These are phyloP conservation scores for Scytalopus superciliaris DNA, from an alignment of 2,113 vertebrate genomes.

Conservation along the genomic window DNA sequence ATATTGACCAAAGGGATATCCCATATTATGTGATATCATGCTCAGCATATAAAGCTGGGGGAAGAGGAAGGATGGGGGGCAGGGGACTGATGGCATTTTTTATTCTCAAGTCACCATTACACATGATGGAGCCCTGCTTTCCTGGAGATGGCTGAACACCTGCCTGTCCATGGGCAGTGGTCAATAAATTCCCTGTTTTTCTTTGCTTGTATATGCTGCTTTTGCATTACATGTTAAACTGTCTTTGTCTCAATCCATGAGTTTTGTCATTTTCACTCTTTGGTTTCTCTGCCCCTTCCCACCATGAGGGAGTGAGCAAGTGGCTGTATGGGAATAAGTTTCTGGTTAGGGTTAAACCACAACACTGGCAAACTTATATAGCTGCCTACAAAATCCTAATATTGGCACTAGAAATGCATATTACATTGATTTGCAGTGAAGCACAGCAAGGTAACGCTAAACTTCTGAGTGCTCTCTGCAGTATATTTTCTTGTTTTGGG, in stretches of 20 bases:
- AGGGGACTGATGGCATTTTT: background rate
- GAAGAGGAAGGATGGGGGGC: background rate
- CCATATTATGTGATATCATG: too few species aligned
- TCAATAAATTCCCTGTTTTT: background rate
- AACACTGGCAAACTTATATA: background rate
- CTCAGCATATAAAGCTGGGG: background rate
- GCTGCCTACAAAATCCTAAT: background rate
- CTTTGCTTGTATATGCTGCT: background rate
- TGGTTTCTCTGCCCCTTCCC: background rate
- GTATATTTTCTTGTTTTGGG: constrained; percentile 68
- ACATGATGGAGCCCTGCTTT: background rate
- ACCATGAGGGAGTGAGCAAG: background rate
- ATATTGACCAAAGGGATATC: background rate
- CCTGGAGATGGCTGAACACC: background rate
- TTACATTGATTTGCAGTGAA: constrained; percentile 36
- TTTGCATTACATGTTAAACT: background rate
- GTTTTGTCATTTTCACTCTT: background rate
- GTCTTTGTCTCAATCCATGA: background rate
- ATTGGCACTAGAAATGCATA: background rate
- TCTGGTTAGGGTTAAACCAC: background rate
- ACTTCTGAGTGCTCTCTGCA: constrained; percentile 66
- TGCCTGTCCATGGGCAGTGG: too few species aligned
- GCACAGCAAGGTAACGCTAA: constrained; percentile 42
- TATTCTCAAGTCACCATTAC: background rate
- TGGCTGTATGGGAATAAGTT: background rate